These are phyloP conservation scores for Gadopsis marmoratus DNA, from an alignment of 2,797 vertebrate species.

Conservation along the genomic window DNA sequence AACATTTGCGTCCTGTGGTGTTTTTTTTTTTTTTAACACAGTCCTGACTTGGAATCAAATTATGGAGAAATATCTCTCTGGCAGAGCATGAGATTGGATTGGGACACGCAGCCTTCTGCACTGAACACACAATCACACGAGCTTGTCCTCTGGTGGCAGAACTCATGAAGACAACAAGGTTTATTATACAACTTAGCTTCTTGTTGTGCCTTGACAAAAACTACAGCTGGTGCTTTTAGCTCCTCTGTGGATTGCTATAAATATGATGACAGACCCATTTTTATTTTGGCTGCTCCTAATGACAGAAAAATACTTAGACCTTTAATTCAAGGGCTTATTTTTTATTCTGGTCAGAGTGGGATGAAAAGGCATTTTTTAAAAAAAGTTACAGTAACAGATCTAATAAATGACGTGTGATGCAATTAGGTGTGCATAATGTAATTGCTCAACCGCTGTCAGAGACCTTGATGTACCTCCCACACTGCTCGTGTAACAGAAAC, in stretches of 20 bases:
- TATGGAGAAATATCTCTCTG: constrained; percentile 72
- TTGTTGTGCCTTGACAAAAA: constrained; percentile 16
- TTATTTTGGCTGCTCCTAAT: background rate
- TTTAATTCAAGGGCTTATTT: constrained; percentile 25
- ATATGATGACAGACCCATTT: background rate
- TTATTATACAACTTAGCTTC: constrained; percentile 5
- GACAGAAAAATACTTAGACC: constrained; percentile 15
- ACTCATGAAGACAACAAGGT: constrained; percentile 28
- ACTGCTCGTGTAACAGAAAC: constrained; percentile 21
- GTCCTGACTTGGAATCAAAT: constrained; percentile 71
- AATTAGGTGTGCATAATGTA: constrained; percentile 44
- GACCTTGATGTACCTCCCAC: constrained; percentile 41
- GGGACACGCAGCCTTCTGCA: constrained; percentile 55
- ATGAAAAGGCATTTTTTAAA: constrained; percentile 10
- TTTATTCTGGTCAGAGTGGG: constrained; percentile 9
- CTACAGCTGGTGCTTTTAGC: constrained; percentile 3
- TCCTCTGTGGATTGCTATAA: background rate
- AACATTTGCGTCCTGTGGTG: constrained; percentile 68
- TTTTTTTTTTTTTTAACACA: constrained; percentile 38
- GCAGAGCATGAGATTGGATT: constrained; percentile 80
- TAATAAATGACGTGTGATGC: constrained; percentile 40
- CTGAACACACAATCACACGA: constrained; percentile 67
- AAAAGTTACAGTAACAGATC: background rate
- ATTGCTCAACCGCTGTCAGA: constrained; percentile 43
- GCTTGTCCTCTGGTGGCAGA: constrained; percentile 58